A percentile compares a stretch with the other conserved stretches of the same genome.
Conservation (phyloP, 2,113 vertebrate species). For the Oryzias curvinotus region DNA sequence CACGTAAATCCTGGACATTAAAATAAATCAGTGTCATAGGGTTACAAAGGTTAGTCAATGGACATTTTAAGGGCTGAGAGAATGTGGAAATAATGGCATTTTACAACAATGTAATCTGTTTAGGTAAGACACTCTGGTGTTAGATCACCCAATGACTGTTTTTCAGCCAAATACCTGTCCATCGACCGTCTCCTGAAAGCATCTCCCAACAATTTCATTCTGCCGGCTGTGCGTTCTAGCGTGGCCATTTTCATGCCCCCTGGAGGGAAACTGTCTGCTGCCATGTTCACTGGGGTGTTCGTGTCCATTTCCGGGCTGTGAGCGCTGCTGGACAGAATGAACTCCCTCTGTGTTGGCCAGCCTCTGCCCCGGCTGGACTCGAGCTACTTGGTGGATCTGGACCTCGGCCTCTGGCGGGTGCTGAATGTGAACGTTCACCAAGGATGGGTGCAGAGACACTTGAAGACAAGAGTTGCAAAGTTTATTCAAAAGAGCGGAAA, state of each 20-base stretch:
- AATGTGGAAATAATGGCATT: constrained; percentile 20
- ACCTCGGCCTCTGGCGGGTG: constrained; percentile 78
- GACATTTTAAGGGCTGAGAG: constrained; percentile 27
- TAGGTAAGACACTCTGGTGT: not conserved
- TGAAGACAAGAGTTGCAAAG: constrained; percentile 26
- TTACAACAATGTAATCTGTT: not conserved
- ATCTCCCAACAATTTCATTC: constrained; percentile 81
- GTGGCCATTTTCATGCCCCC: constrained; percentile 32
- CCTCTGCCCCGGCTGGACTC: constrained; percentile 71
- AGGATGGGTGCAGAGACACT: constrained; percentile 77
- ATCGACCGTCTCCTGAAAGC: constrained; percentile 85
- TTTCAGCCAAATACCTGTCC: constrained; percentile 82
- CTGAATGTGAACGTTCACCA: constrained; percentile 82
- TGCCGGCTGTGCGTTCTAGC: constrained; percentile 51
- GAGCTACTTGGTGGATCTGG: constrained; percentile 79
- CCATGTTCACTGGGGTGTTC: constrained; percentile 39
- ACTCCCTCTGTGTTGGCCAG: constrained; percentile 70
- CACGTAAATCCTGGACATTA: constrained; percentile 43
- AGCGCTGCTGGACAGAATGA: constrained; percentile 80
- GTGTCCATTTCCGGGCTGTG: constrained; percentile 66
- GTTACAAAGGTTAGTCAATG: constrained; percentile 2
- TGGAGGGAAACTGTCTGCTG: constrained; percentile 55
- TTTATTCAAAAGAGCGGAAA: constrained; percentile 23
- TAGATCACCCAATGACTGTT: constrained; percentile 14
- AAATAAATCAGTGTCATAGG: constrained; percentile 44